These are phyloP conservation scores for Cyphomyrmex costatus DNA, from an alignment of 1,140 invertebrate species.

Conservation along the genomic window DNA sequence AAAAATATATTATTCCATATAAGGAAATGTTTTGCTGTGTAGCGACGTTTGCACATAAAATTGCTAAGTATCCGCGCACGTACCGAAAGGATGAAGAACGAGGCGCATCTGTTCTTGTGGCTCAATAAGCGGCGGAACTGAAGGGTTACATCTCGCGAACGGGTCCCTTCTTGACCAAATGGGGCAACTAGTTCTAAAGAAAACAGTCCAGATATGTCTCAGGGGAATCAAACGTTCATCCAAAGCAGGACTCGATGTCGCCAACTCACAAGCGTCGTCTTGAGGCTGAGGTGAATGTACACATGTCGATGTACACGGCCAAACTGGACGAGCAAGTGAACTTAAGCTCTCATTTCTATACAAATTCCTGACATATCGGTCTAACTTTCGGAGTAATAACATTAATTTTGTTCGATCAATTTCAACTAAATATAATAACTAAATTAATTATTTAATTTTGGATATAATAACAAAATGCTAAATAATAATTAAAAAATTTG, in stretches of 20 bases:
- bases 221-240: slow-evolving; percentile 76
- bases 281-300: slow-evolving; percentile 82
- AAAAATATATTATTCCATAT: slow-evolving; percentile 62
- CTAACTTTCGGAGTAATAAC: slow-evolving; percentile 5
- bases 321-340: slow-evolving; percentile 83
- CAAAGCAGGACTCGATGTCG: slow-evolving; percentile 78
- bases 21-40: slow-evolving; percentile 50
- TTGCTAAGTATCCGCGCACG: slow-evolving; percentile 42
- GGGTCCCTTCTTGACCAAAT: slow-evolving; percentile 81
- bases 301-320: slow-evolving; percentile 62
- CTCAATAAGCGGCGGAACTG: slow-evolving; percentile 57
- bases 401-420: not conserved
- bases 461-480: no score
- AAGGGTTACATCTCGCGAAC: slow-evolving; percentile 60
- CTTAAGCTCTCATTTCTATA: slow-evolving; percentile 77
- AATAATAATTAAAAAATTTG: not conserved
- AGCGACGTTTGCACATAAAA: slow-evolving; percentile 62
- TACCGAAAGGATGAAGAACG: slow-evolving; percentile 74
- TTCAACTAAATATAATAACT: not conserved
- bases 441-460: slow-evolving; percentile 7
- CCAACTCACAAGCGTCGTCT: slow-evolving; percentile 59
- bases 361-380: not conserved
- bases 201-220: slow-evolving; percentile 84
- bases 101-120: slow-evolving; percentile 76
- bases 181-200: slow-evolving; percentile 78